Evolutionary conservation across 2,113 vertebrate species (phyloP).

Genomic region (Tachycineta bicolor): DNA sequence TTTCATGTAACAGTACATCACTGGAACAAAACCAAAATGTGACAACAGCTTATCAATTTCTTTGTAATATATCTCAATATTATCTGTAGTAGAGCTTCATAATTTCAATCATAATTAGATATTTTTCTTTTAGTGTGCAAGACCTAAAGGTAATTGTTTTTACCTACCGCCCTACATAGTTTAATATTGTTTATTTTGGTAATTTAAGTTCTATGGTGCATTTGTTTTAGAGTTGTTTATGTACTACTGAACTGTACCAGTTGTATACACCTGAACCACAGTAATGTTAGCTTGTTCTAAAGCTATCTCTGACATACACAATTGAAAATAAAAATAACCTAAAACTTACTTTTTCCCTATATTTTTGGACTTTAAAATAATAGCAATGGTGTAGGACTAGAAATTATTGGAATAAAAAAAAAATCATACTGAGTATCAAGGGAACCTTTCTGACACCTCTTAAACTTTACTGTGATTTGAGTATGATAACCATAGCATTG

Average conservation of each 20-base stretch:
- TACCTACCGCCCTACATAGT: conserved; percentile 47
- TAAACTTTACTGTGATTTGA: background rate
- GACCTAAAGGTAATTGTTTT: conserved; percentile 57
- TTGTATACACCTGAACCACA: conserved; percentile 75
- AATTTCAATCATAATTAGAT: conserved; percentile 61
- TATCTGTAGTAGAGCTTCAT: conserved; percentile 50
- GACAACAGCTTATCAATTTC: conserved; percentile 60
- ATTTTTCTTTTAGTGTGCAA: conserved; percentile 61
- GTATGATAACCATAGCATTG: background rate
- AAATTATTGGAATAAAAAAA: conserved; percentile 27
- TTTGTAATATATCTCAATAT: conserved; percentile 50
- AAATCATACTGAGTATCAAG: background rate
- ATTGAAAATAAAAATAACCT: conserved; percentile 72
- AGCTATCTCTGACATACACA: conserved; percentile 76
- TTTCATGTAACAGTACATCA: conserved; percentile 70
- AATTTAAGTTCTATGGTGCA: conserved; percentile 74
- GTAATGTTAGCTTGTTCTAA: conserved; percentile 86
- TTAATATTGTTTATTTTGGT: conserved; percentile 74
- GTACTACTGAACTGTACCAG: conserved; percentile 84
- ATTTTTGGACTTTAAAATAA: conserved; percentile 27
- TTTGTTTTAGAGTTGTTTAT: conserved; percentile 75
- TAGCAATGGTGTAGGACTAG: background rate
- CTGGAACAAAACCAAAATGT: conserved; percentile 80
- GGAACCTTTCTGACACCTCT: background rate
- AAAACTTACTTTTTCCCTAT: conserved; percentile 19